A percentile compares a stretch with the other conserved stretches of the same genome.
phyloP scores from a whole-genome alignment of 2,888 invertebrate species.

The Iphiclides podalirius region DNA sequence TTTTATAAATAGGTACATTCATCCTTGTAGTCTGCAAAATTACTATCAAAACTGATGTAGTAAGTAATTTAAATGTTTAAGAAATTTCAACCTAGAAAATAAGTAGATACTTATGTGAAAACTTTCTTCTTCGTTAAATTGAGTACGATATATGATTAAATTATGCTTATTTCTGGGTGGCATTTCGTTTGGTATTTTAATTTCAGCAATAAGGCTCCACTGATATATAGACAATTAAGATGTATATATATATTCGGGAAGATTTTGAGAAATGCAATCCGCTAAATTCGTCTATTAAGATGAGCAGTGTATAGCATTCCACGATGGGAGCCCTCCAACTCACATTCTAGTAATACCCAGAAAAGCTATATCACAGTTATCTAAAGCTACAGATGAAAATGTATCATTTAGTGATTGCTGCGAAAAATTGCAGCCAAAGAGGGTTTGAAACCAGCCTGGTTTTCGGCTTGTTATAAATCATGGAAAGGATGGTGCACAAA shows the following conservation, averaged over 20 bases:
- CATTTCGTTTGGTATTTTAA: too few species aligned
- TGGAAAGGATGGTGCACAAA: slow-evolving; percentile 94
- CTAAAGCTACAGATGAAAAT: slow-evolving; percentile 88
- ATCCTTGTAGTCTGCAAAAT: too few species aligned
- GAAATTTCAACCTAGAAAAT: too few species aligned
- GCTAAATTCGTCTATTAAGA: slow-evolving; percentile 97
- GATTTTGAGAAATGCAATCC: slow-evolving; percentile 95
- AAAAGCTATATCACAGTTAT: slow-evolving; percentile 91
- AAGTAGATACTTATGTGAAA: too few species aligned
- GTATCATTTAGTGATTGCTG: slow-evolving; percentile 91
- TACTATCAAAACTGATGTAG: too few species aligned
- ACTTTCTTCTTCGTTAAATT: too few species aligned
- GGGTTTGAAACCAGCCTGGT: slow-evolving; percentile 85
- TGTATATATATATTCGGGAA: slow-evolving; percentile 99
- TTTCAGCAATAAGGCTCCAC: too few species aligned
- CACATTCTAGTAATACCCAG: slow-evolving; percentile 97
- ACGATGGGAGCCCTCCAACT: slow-evolving; percentile 93
- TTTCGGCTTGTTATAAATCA: slow-evolving; percentile 96
- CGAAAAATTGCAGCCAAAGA: slow-evolving; percentile 90
- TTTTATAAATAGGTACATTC: too few species aligned
- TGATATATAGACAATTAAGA: too few species aligned
- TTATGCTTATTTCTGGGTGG: too few species aligned
- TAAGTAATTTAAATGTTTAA: too few species aligned
- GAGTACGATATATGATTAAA: too few species aligned
- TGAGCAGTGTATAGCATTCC: slow-evolving; percentile 96